Evolutionary conservation across 1,140 invertebrate genomes (phyloP).

Genomic region (Sarcophaga bullata): DNA sequence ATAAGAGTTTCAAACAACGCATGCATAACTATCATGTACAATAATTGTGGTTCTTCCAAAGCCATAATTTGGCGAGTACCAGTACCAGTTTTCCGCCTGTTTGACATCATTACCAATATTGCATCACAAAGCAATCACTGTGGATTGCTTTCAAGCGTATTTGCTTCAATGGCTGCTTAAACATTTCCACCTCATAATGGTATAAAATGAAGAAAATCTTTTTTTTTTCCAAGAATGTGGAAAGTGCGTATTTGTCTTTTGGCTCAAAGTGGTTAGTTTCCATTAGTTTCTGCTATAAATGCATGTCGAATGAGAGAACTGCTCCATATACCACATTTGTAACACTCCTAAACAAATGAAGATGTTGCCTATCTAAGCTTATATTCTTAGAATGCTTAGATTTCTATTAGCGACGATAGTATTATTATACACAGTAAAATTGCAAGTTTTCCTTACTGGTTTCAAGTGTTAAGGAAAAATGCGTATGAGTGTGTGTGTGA

Average conservation of each 20-base stretch:
- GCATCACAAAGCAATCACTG: conserved; percentile 18
- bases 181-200: not conserved
- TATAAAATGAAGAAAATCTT: not conserved
- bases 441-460: not conserved
- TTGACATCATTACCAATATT: conserved; percentile 31
- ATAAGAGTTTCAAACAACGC: not conserved
- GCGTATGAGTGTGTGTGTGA: not conserved
- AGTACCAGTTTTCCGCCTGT: conserved; percentile 25
- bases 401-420: not conserved
- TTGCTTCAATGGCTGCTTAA: not conserved
- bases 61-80: conserved; percentile 15
- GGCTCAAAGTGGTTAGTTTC: not conserved
- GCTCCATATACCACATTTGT: not conserved
- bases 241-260: conserved; percentile 14
- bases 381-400: not conserved
- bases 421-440: no score
- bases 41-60: not conserved
- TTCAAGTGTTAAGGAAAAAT: not conserved
- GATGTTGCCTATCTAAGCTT: not conserved
- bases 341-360: not conserved
- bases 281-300: not conserved
- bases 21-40: not conserved
- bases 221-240: conserved; percentile 5
- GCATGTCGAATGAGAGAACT: not conserved
- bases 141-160: not conserved